phyloP scores from a whole-genome alignment of 2,888 invertebrate genomes.

The Limulus polyphemus region DNA sequence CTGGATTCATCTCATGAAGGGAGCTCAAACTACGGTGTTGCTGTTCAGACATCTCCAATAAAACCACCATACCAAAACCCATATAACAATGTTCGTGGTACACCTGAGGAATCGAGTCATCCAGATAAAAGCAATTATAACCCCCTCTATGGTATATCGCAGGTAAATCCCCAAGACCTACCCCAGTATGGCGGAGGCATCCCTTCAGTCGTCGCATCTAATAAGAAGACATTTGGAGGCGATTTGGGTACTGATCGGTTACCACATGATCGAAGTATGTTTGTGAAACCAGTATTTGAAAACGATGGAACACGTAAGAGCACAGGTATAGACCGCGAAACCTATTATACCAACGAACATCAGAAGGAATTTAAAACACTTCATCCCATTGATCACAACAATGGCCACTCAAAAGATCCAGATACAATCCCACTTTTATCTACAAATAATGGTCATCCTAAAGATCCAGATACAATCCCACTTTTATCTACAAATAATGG shows the following conservation, averaged over 20 bases:
- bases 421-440: neutral
- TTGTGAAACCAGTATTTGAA: slow-evolving; percentile 19
- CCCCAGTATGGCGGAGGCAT: slow-evolving; percentile 26
- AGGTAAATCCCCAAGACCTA: slow-evolving; percentile 2
- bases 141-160: neutral
- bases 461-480: too few relatives aligned
- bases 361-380: neutral
- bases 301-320: slow-evolving; percentile 4
- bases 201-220: slow-evolving; percentile 25
- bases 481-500: too few relatives aligned
- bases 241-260: slow-evolving; percentile 25
- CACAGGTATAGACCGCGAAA: slow-evolving; percentile 5
- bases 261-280: slow-evolving; percentile 13
- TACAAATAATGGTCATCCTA: too few relatives aligned
- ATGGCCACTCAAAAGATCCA: slow-evolving; percentile 12
- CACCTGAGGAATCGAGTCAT: neutral
- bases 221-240: slow-evolving; percentile 16
- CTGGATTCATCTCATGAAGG: neutral
- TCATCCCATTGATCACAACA: slow-evolving; percentile 6
- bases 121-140: neutral
- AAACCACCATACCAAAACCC: neutral
- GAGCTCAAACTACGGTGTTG: neutral
- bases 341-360: slow-evolving; percentile 1
- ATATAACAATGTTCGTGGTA: neutral
- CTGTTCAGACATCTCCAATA: too few relatives aligned